Evolutionary conservation across 2,113 vertebrate species (phyloP).

Genomic region (Romanogobio albipinnatus): DNA sequence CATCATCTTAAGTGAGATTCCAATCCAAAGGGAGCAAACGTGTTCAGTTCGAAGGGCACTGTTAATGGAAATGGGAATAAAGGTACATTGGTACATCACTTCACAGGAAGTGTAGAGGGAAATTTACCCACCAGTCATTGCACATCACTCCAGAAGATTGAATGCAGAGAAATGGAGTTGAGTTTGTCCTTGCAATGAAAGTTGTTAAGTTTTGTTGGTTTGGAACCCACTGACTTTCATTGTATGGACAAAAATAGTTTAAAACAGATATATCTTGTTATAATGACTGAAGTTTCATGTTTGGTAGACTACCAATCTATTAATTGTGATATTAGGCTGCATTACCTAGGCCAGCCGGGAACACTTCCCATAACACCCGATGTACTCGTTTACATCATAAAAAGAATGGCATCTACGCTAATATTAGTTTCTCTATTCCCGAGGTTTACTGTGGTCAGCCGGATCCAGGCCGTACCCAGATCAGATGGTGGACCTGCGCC

Average conservation of each 20-base stretch:
- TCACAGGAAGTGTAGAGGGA: background rate
- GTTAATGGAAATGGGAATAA: background rate
- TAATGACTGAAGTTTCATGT: background rate
- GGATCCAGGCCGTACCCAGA: no score
- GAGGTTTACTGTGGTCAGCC: no score
- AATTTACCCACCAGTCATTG: background rate
- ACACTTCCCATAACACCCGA: no score
- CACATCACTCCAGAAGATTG: background rate
- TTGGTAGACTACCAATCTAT: background rate
- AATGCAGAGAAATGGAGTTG: background rate
- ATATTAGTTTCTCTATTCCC: no score
- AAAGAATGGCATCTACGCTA: no score
- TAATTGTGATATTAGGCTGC: no score
- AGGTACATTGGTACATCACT: background rate
- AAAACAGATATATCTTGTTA: background rate
- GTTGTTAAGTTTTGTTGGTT: background rate
- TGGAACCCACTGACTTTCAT: background rate
- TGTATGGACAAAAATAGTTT: no score
- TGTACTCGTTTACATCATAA: no score
- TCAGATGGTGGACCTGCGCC: no score
- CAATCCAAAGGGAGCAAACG: background rate
- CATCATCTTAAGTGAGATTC: background rate
- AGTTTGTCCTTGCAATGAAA: background rate
- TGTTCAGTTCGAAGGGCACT: background rate
- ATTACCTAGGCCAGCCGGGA: no score